Evolutionary conservation across 1,140 invertebrate species (phyloP).

Genomic region (Drosophila ambigua): DNA sequence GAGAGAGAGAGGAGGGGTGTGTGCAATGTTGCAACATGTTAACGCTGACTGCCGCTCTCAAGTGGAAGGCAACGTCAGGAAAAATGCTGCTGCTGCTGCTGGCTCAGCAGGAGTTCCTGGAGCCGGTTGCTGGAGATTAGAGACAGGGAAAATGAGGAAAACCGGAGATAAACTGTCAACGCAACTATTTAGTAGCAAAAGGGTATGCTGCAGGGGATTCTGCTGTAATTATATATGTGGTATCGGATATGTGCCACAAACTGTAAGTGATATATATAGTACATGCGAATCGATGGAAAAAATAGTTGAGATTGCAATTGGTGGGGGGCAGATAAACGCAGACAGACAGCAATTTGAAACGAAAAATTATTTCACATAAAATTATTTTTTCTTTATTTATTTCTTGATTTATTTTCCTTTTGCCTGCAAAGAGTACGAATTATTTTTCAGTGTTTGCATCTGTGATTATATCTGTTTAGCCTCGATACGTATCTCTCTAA

Average conservation of each 20-base stretch:
- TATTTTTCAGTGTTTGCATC: too few relatives aligned
- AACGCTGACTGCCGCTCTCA: constrained; percentile 12
- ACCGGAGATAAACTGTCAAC: constrained; percentile 34
- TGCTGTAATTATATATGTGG: not conserved
- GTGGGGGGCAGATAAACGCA: too few relatives aligned
- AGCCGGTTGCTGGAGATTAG: constrained; percentile 11
- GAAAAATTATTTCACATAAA: too few relatives aligned
- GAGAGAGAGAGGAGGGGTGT: not conserved
- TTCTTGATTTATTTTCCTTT: too few relatives aligned
- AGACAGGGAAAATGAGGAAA: not conserved
- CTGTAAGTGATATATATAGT: too few relatives aligned
- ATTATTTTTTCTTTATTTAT: too few relatives aligned
- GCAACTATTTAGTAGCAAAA: constrained; percentile 15
- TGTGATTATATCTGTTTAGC: too few relatives aligned
- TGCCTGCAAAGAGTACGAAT: too few relatives aligned
- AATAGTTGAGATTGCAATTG: too few relatives aligned
- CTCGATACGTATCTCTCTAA: too few relatives aligned
- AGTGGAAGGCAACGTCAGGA: constrained; percentile 48
- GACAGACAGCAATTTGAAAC: too few relatives aligned
- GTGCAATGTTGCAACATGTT: constrained; percentile 33
- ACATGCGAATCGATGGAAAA: too few relatives aligned
- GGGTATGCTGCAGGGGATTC: not conserved
- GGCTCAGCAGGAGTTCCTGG: constrained; percentile 29
- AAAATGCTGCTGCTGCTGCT: constrained; percentile 43
- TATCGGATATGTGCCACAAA: not conserved